Evolutionary conservation across 2,113 vertebrate species (phyloP).

Genomic region (Tursiops truncatus): DNA sequence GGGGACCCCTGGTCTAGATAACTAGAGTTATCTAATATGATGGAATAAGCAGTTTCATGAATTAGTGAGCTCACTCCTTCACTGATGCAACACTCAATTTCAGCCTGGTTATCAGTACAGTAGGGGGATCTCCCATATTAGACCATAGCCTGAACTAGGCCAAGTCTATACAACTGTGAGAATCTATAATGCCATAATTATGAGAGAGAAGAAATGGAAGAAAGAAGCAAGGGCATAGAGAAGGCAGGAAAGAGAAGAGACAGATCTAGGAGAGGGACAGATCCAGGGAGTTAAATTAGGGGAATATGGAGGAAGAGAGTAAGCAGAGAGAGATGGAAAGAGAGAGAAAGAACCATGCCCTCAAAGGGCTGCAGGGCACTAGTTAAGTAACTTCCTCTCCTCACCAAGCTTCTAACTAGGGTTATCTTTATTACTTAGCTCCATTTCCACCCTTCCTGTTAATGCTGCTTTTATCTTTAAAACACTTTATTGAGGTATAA

Average conservation of each 20-base stretch:
- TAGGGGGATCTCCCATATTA: not conserved
- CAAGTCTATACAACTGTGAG: not conserved
- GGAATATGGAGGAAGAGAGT: not conserved
- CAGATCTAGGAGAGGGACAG: not conserved
- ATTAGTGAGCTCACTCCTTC: not conserved
- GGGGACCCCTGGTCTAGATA: not conserved
- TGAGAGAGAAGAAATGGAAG: not conserved
- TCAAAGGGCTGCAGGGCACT: not conserved
- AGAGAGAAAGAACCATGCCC: not conserved
- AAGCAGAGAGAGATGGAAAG: not conserved
- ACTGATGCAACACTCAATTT: not conserved
- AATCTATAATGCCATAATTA: not conserved
- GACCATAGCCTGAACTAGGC: not conserved
- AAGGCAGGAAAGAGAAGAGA: not conserved
- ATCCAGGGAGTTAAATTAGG: not conserved
- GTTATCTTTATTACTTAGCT: not conserved
- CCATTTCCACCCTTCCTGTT: not conserved
- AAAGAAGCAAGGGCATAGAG: not conserved
- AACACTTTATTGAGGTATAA: not conserved
- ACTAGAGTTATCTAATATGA: not conserved
- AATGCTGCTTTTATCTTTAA: not conserved
- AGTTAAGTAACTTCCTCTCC: not conserved
- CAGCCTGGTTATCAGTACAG: not conserved
- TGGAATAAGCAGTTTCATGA: not conserved
- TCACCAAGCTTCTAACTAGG: not conserved